Percentiles rank a stretch among this genome's conserved stretches.
phyloP scores from a whole-genome alignment of 2,888 invertebrate genomes.

The Encarsia formosa region DNA sequence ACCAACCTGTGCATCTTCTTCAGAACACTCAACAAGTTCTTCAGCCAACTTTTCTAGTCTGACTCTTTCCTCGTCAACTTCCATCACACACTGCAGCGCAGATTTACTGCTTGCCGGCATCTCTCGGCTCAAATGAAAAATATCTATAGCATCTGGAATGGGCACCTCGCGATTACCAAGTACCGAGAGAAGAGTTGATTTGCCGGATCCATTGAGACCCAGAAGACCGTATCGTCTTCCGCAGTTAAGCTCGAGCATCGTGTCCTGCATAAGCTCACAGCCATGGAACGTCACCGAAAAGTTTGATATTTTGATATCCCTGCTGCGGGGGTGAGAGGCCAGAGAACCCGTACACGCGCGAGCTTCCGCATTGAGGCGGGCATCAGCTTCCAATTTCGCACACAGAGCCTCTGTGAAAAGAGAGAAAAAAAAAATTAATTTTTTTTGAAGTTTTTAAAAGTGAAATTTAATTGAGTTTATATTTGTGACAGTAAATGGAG shows the following conservation, averaged over 20 bases:
- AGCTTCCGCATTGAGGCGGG: conserved; percentile 89
- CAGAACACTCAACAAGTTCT: conserved; percentile 76
- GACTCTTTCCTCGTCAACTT: conserved; percentile 92
- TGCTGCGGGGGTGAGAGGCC: conserved; percentile 90
- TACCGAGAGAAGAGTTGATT: conserved; percentile 88
- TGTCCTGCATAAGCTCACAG: conserved; percentile 91
- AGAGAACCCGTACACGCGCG: conserved; percentile 91
- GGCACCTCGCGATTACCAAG: conserved; percentile 92
- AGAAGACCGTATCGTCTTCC: conserved; percentile 94
- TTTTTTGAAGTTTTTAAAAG: no score
- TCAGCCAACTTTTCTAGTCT: conserved; percentile 90
- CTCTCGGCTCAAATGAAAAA: conserved; percentile 94
- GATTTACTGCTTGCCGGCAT: conserved; percentile 98
- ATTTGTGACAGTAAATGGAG: no score
- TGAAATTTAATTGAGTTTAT: no score
- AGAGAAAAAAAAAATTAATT: no score
- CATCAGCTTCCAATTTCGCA: conserved; percentile 82
- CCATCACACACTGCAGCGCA: conserved; percentile 94
- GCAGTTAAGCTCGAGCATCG: conserved; percentile 93
- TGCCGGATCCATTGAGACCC: conserved; percentile 98
- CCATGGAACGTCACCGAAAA: conserved; percentile 98
- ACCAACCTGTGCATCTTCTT: conserved; percentile 63
- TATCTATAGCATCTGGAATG: conserved; percentile 94
- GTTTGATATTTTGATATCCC: conserved; percentile 94
- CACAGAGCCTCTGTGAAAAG: conserved; percentile 71